Evolutionary conservation across 2,797 vertebrate genomes (phyloP), one percentile per base, ranked within the genome.

Genomic region (Pipistrellus kuhlii): DNA sequence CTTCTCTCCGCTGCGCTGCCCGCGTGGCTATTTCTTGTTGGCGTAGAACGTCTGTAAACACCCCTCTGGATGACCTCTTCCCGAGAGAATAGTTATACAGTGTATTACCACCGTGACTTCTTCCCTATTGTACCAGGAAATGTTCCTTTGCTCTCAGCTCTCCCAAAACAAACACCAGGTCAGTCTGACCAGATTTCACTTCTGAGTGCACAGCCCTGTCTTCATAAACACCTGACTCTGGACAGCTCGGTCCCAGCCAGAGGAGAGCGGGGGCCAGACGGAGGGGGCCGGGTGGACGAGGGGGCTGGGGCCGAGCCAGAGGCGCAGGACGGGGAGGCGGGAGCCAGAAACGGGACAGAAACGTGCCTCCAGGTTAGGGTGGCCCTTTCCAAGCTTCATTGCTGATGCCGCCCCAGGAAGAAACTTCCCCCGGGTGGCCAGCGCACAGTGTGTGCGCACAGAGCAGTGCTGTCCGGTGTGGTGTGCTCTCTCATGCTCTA

Each of bases 371-470:
- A 5, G 0, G 3, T 66, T 10, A 9, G 0, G 64, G 46, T 44
- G 35, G 51, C 48, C 10, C 51, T 80, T 71, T 41, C 20, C 25
- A 25, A 0, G 27, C 59, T 92, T 51, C 41, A 2, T 41, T 55
- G 76, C 1, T 27, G 76, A 1, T 27, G 25, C 4, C 0, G 30
- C 59, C 38, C 13, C 17, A 23, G 75, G 17, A 68, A 17, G 83
- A 77, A 6, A 1, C 30, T 8, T 5, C 4, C 5, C 6, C 4
- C 5, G 0, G 3, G 17, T 4, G n/a, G 62, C 18, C 51, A 3
- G 1, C 3, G 8, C 23, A 0, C 14, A 0, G 6, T 62, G 66
- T 69, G 32, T 80, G 48, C 12, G 41, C 20, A 69, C 48, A 53
- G 0, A 75, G 27, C 15, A 9, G 3, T 44, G 3, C 46, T 73